These are phyloP conservation scores for Tenthredo mesomela DNA, from an alignment of 2,888 invertebrate species.

Conservation along the genomic window DNA sequence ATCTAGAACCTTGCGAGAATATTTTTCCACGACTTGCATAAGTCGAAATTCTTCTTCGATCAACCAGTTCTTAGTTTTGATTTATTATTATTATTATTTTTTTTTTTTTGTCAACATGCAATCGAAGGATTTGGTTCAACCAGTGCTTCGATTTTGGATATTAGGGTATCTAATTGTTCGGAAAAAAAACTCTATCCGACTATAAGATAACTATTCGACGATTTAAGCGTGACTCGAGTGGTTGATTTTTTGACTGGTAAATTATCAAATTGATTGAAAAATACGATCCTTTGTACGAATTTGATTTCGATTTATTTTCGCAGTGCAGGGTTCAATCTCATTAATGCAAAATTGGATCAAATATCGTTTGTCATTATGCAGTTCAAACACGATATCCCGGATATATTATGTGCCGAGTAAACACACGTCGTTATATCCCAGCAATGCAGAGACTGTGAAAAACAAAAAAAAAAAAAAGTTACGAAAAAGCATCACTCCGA, in stretches of 20 bases:
- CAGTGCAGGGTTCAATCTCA: not conserved
- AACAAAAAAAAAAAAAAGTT: not conserved
- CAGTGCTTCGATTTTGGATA: too few species aligned
- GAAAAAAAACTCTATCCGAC: too few species aligned
- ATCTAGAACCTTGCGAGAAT: not conserved
- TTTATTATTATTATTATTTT: too few species aligned
- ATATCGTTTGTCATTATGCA: not conserved
- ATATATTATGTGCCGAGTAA: not conserved
- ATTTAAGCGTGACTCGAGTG: too few species aligned
- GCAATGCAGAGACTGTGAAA: not conserved
- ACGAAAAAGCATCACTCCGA: not conserved
- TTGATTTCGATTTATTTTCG: not conserved
- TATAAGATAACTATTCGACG: too few species aligned
- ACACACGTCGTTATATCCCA: constrained; percentile 1
- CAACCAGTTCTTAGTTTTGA: too few species aligned
- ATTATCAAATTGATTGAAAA: too few species aligned
- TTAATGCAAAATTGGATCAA: not conserved
- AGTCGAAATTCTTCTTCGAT: not conserved
- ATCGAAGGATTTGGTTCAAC: too few species aligned
- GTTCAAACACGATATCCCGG: not conserved
- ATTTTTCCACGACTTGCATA: too few species aligned
- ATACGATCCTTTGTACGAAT: not conserved
- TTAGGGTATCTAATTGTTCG: too few species aligned
- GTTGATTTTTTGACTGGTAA: too few species aligned
- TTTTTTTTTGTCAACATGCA: too few species aligned